Percentiles rank a stretch among this genome's conserved stretches.
Conservation (phyloP, 2,888 invertebrate species). For the Caenorhabditis drosophilae region DNA sequence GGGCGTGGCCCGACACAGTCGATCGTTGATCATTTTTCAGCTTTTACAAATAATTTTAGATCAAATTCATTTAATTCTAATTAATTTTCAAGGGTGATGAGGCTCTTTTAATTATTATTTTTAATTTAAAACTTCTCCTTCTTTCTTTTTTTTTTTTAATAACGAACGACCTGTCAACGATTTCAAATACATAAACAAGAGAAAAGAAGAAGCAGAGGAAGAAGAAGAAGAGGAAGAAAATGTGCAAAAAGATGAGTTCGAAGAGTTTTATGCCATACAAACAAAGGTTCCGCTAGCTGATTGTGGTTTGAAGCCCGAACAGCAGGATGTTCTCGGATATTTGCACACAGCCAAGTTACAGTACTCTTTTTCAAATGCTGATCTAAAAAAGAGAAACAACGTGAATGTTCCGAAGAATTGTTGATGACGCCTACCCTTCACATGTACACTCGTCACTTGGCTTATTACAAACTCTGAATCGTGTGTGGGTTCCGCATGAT, state of each 20-base stretch:
- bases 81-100: too few species aligned
- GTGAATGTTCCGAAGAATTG: too few species aligned
- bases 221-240: too few species aligned
- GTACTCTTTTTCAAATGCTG: conserved; percentile 42
- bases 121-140: too few species aligned
- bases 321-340: conserved; percentile 51
- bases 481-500: conserved; percentile 48
- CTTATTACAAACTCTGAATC: conserved; percentile 50
- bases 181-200: not conserved
- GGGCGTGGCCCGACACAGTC: too few species aligned
- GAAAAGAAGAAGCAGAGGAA: not conserved
- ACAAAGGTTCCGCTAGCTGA: conserved; percentile 43
- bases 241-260: not conserved
- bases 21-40: too few species aligned
- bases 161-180: too few species aligned
- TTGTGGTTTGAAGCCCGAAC: conserved; percentile 41
- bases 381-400: conserved; percentile 35
- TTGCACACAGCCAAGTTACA: conserved; percentile 56
- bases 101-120: too few species aligned
- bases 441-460: conserved; percentile 31
- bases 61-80: too few species aligned
- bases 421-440: conserved; percentile 27
- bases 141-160: too few species aligned
- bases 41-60: too few species aligned
- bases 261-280: conserved; percentile 16